phyloP scores from a whole-genome alignment of 2,113 vertebrate genomes.

The Dermatemys mawii region DNA sequence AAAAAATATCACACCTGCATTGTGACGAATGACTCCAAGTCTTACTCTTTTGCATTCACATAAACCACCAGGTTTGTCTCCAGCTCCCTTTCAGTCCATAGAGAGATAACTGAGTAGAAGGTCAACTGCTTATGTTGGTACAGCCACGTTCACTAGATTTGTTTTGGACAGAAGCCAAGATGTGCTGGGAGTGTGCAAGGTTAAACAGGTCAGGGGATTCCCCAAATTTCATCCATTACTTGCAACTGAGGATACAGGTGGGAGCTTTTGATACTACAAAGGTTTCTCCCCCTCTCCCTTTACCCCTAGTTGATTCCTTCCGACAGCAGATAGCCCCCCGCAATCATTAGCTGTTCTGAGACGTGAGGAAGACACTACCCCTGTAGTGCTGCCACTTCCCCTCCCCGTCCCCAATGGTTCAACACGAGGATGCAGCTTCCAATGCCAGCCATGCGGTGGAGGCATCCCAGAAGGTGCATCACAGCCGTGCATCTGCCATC shows the following conservation, averaged over 20 bases:
- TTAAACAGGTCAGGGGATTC: not conserved
- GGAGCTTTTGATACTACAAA: not conserved
- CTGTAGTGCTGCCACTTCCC: too few relatives aligned
- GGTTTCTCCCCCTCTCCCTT: not conserved
- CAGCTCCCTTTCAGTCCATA: not conserved
- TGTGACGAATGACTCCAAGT: not conserved
- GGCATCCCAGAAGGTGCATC: not conserved
- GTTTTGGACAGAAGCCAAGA: conserved; percentile 29
- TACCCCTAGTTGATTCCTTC: not conserved
- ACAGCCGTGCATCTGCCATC: not conserved
- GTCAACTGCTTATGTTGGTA: not conserved
- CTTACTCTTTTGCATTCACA: not conserved
- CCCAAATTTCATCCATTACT: not conserved
- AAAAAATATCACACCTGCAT: not conserved
- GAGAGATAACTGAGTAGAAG: not conserved
- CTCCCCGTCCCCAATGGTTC: not conserved
- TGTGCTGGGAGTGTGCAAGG: not conserved
- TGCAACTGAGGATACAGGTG: not conserved
- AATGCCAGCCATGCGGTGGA: not conserved
- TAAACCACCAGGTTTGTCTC: not conserved
- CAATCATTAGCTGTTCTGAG: not conserved
- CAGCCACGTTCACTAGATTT: not conserved
- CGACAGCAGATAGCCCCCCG: not conserved
- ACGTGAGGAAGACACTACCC: not conserved
- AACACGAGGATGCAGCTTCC: not conserved